Evolutionary conservation across 2,113 vertebrate genomes (phyloP), one percentile per base, ranked within the genome.

Genomic region (Hylia prasina): DNA sequence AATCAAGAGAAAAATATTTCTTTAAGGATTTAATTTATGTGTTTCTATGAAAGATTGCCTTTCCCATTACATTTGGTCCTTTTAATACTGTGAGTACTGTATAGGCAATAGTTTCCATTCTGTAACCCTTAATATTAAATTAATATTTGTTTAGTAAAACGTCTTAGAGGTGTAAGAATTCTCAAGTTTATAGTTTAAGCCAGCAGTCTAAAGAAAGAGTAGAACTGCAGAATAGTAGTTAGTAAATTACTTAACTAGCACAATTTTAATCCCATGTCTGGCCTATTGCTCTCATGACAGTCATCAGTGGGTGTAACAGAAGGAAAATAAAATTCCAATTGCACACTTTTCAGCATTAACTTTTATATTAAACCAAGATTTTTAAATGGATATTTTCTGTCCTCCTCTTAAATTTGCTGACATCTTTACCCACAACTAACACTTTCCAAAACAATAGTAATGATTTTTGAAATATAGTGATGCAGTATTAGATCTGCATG

Each of bases 171-270:
- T 91, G 58, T 78, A 93, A 93, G 69, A 95, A 94, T 85, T 90
- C 70, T 92, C 78, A 79, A 80, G 84, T 50, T 76, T 79, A 22
- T 8, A 57, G 56, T 65, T 77, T 33, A 85, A 94, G 70, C 30
- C 72, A 91, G 51, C n/a, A 77, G 18, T 5, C 40, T 80, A 35
- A 87, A 61, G 39, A 66, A 78, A 69, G 60, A 76, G 50, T 7
- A 84, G 37, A 70, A 86, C 24, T 73, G 76, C 57, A 79, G 42
- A 56, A 47, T 10, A 61, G 73, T 72, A 95, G 47, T 89, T 58
- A 69, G 90, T 81, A 91, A 90, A 90, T 93, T 80, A 96, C 58
- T 90, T 96, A 93, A 89, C 69, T 91, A 92, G 87, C 37, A 91
- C 45, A 73, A 44, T 87, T 94, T 90, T 86, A 91, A 94, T 94